Evolutionary conservation across 2,888 invertebrate genomes (phyloP).

Genomic region (Drosophila tanythrix): DNA sequence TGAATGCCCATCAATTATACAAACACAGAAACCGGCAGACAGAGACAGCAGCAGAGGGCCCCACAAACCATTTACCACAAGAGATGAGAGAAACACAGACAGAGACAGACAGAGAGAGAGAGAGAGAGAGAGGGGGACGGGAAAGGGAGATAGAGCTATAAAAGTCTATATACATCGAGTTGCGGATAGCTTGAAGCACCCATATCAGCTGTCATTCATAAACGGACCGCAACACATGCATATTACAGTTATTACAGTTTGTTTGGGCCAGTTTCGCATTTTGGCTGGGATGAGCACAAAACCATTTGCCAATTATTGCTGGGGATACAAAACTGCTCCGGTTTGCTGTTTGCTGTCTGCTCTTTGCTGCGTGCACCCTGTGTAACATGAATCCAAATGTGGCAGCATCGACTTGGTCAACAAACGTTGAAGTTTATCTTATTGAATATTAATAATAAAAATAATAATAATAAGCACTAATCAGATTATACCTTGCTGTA

Average conservation of each 20-base stretch:
- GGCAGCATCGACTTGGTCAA: no score
- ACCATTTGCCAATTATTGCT: conserved; percentile 40
- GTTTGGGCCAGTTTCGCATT: conserved; percentile 32
- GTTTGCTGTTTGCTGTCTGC: neutral
- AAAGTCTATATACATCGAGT: conserved; percentile 11
- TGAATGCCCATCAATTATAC: conserved; percentile 54
- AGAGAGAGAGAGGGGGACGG: neutral
- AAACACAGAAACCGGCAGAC: conserved; percentile 20
- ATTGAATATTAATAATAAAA: no score
- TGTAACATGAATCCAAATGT: no score
- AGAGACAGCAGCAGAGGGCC: neutral
- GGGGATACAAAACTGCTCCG: neutral
- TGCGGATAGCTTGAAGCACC: conserved; percentile 16
- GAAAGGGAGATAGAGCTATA: no score
- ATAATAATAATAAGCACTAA: no score
- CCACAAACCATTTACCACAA: neutral
- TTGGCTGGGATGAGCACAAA: conserved; percentile 17
- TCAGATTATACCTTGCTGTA: no score
- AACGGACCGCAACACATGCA: conserved; percentile 50
- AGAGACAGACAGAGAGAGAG: neutral
- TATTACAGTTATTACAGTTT: conserved; percentile 52
- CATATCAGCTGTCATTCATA: conserved; percentile 51
- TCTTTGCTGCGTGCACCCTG: neutral
- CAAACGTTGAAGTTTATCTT: no score
- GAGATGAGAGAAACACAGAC: neutral